These are phyloP conservation scores for Pterocles gutturalis DNA, from an alignment of 2,113 vertebrate species.

Conservation along the genomic window DNA sequence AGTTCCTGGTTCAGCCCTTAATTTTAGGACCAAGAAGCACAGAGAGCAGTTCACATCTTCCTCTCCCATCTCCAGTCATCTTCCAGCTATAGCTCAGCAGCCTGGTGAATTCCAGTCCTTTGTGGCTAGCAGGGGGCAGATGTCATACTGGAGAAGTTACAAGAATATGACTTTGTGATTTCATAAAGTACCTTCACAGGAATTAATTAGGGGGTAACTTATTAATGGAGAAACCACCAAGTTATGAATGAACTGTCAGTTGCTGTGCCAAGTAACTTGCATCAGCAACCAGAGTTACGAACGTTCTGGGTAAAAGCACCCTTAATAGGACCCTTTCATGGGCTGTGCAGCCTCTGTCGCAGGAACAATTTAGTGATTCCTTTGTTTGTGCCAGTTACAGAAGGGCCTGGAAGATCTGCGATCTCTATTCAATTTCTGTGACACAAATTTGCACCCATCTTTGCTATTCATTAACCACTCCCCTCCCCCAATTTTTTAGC, in stretches of 20 bases:
- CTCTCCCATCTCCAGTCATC: not conserved
- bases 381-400: constrained; percentile 12
- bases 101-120: not conserved
- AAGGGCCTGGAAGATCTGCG: constrained; percentile 12
- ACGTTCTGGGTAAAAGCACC: constrained; percentile 33
- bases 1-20: not conserved
- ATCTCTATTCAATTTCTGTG: not conserved
- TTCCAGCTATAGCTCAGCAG: not conserved
- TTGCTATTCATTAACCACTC: not conserved
- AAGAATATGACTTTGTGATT: constrained; percentile 22
- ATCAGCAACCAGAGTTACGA: constrained; percentile 10
- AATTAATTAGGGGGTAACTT: constrained; percentile 32
- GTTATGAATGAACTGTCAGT: constrained; percentile 32
- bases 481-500: not conserved
- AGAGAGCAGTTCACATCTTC: not conserved
- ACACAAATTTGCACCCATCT: not conserved
- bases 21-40: not conserved
- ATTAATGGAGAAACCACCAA: not conserved
- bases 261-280: constrained; percentile 31
- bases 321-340: constrained; percentile 12
- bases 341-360: not conserved
- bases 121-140: not conserved
- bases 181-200: constrained; percentile 39
- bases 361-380: constrained; percentile 18
- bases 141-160: not conserved